These are phyloP conservation scores for Oostethus manadensis DNA, from an alignment of 2,113 vertebrate species.

Conservation along the genomic window DNA sequence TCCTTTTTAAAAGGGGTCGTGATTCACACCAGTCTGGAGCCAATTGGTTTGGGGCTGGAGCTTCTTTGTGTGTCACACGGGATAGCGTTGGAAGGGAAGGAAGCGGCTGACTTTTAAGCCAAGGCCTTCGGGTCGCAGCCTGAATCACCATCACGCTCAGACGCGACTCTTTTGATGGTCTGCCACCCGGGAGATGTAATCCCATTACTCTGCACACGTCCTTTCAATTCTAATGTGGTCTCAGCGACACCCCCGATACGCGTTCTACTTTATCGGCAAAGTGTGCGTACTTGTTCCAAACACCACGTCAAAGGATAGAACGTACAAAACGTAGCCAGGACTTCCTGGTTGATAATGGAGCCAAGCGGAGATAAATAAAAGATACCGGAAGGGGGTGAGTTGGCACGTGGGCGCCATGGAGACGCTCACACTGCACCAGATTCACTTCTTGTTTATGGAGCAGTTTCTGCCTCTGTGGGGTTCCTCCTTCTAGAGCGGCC, in stretches of 20 bases:
- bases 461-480: too few species aligned
- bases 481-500: not conserved
- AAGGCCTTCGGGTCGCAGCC: too few species aligned
- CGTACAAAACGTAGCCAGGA: slow-evolving; percentile 12
- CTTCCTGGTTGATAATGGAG: slow-evolving; percentile 89
- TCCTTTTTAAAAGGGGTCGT: slow-evolving; percentile 17
- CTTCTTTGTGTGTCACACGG: not conserved
- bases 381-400: slow-evolving; percentile 71
- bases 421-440: slow-evolving; percentile 10
- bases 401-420: slow-evolving; percentile 58
- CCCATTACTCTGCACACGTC: slow-evolving; percentile 55
- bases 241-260: slow-evolving; percentile 36
- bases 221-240: slow-evolving; percentile 75
- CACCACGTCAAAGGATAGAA: too few species aligned
- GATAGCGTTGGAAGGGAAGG: too few species aligned
- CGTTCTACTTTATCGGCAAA: too few species aligned
- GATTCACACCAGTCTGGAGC: slow-evolving; percentile 45
- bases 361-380: slow-evolving; percentile 94
- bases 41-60: slow-evolving; percentile 6
- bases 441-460: too few species aligned
- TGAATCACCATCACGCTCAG: too few species aligned
- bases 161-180: slow-evolving; percentile 10
- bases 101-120: too few species aligned
- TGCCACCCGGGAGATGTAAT: slow-evolving; percentile 66
- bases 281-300: too few species aligned